Evolutionary conservation across 92 coral and sea anemone species (phyloP), one percentile per base, ranked within the genome.

Genomic region (Blastomussa wellsi): DNA sequence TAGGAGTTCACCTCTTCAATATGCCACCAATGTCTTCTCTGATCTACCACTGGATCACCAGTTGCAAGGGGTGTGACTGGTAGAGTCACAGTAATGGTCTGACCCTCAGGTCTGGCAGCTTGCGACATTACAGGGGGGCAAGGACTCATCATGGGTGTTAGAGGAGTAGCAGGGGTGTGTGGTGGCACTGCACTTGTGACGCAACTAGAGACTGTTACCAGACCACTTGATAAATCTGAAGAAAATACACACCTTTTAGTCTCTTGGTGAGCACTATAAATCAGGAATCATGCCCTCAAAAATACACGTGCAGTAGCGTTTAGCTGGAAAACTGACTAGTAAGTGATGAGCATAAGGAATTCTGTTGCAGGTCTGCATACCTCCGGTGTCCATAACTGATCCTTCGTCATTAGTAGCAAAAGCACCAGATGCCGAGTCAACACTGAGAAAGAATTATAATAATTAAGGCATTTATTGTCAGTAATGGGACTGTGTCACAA

Each of bases 21-120:
- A 86, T 96, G 98, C 98, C 99, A 96, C 99, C 99, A 96, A 75
- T 94, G 94, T 83, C 95, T 79, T 52, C 92, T 91, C 42, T 93
- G 94, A 6, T 97, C 99, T 42, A 84, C 33, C 26, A 77, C 57
- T 7, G 88, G 79, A 82, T 92, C 93, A 16, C 72, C 59, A 55
- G 93, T 84, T 35, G 89, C n/a, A 6, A 89, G 84, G 52, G 79
- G 79, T 8, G 92, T 87, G 12, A 89, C 87, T 6, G 92, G 92
- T 69, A 89, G 60, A 1, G 92, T 89, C 35, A 89, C 90, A 0
- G 92, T 89, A 24, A 89, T 88, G 42, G 92, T 87, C 76, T 91
- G 92, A 35, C 84, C 81, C 12, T 89, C 89, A 52, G 91, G 88
- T 32, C 87, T 76, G 15, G 89, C 89, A 7, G 95, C 87, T 33